Percentiles rank a stretch among this genome's conserved stretches.
Conservation (phyloP, 1,140 invertebrate genomes). For the Fopius arisanus region DNA sequence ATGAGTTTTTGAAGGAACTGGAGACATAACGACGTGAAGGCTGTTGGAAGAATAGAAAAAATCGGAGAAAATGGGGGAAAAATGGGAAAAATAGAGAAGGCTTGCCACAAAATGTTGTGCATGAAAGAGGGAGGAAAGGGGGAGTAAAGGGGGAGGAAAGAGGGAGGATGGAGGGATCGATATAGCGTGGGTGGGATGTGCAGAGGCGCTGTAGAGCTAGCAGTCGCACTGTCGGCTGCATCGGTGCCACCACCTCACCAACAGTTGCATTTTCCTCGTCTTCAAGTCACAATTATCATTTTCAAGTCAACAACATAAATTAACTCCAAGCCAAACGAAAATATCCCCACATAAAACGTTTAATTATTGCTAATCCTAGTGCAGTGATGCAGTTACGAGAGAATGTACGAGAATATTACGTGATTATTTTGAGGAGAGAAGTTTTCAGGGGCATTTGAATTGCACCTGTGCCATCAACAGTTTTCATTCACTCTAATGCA, state of each 20-base stretch:
- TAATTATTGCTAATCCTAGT: no score
- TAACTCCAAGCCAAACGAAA: neutral
- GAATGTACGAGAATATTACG: no score
- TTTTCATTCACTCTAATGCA: no score
- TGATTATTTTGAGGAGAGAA: no score
- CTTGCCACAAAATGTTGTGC: no score
- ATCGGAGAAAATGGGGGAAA: no score
- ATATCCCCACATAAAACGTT: no score
- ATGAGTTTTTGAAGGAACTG: neutral
- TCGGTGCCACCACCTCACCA: slow-evolving; percentile 28
- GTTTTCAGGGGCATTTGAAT: no score
- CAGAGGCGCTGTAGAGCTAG: slow-evolving; percentile 52
- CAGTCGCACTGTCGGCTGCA: slow-evolving; percentile 61
- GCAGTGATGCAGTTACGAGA: no score
- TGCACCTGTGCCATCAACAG: no score
- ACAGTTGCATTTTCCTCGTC: neutral
- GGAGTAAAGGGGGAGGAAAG: neutral
- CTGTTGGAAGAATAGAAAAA: no score
- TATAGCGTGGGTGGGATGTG: slow-evolving; percentile 62
- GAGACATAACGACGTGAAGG: neutral
- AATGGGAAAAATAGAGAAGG: neutral
- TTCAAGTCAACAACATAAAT: neutral
- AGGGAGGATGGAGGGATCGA: slow-evolving; percentile 53
- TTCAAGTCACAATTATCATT: neutral
- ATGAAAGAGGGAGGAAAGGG: slow-evolving; percentile 7